Evolutionary conservation across 2,888 invertebrate genomes (phyloP), one percentile per base, ranked within the genome.

Genomic region (Xanthia togata): DNA sequence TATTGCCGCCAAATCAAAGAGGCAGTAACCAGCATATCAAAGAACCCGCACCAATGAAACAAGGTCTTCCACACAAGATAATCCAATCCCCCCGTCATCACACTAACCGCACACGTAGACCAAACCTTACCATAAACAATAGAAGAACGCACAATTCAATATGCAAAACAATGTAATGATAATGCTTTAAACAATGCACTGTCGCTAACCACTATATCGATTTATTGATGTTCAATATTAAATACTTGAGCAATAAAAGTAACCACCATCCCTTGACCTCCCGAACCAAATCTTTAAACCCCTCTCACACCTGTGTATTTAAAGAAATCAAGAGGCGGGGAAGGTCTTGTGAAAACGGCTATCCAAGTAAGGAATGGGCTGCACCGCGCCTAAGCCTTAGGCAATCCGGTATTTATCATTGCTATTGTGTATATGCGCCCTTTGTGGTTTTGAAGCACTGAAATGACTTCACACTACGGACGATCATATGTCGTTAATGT

Each of bases 151-250:
- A 95, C 95, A 95, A 95, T 96, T 96, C 95, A 96, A 96, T 96
- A 96, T 95, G 94, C 96, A 93, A 93, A 96, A 96, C 96, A 96
- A 96, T 96, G 93, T 95, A 95, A 94, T 94, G 94, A 95, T 95
- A 93, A 94, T 94, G 90, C 91, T 91, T 92, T 92, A 95, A 92
- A 95, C 96, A 96, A 95, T 95, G 94, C 93, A 90, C 94, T 96
- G 96, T 96, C 96, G 96, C 91, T 95, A 95, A 95, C 95, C 94
- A 96, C 95, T 91, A 93, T 94, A 92, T 92, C 94, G 93, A 96
- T 96, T 96, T 96, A 95, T 96, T 93, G 94, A 94, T 94, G 93
- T 91, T 92, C 92, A 91, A 90, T 91, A 94, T 94, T 94, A 91
- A 94, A 94, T 93, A 93, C 93, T 94, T 94, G 91, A 91, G 93